phyloP scores from a whole-genome alignment of 35 echinoderm and acorn worm species.

The Strongylocentrotus purpuratus region DNA sequence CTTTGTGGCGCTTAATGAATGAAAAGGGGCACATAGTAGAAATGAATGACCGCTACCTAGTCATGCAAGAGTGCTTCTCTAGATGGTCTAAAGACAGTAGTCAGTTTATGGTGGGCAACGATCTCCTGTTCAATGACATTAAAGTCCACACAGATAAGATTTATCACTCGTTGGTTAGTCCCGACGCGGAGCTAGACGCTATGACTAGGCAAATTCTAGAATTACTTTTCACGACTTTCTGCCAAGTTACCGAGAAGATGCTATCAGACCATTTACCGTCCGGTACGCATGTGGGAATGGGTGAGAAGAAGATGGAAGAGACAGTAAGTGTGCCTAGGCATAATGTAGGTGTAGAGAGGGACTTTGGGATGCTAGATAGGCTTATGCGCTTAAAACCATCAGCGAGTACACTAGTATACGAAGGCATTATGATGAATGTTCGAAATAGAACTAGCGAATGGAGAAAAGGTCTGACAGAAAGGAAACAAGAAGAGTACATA shows the following conservation, averaged over 20 bases:
- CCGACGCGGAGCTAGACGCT: background rate
- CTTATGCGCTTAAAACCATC: no score
- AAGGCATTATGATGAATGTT: constrained; percentile 36
- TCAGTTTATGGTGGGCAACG: constrained; percentile 54
- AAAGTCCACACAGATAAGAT: constrained; percentile 14
- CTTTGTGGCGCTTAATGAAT: constrained; percentile 50
- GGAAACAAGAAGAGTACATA: constrained; percentile 20
- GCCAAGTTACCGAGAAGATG: constrained; percentile 40
- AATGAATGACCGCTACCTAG: constrained; percentile 61
- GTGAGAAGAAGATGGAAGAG: background rate
- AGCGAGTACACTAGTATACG: no score
- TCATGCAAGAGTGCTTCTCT: constrained; percentile 50
- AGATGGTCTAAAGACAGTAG: constrained; percentile 59
- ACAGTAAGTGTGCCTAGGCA: background rate
- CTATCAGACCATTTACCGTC: background rate
- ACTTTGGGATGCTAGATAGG: no score
- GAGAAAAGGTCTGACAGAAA: constrained; percentile 34
- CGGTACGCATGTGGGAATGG: background rate
- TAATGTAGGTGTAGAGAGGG: no score
- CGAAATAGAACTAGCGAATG: constrained; percentile 46
- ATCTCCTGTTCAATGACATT: constrained; percentile 47
- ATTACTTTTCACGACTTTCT: background rate
- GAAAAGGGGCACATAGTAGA: constrained; percentile 51
- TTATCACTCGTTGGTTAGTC: background rate
- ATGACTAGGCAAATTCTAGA: background rate